These are phyloP conservation scores for Dyspetes luteomarginatus DNA, from an alignment of 2,888 invertebrate genomes.

Conservation along the genomic window DNA sequence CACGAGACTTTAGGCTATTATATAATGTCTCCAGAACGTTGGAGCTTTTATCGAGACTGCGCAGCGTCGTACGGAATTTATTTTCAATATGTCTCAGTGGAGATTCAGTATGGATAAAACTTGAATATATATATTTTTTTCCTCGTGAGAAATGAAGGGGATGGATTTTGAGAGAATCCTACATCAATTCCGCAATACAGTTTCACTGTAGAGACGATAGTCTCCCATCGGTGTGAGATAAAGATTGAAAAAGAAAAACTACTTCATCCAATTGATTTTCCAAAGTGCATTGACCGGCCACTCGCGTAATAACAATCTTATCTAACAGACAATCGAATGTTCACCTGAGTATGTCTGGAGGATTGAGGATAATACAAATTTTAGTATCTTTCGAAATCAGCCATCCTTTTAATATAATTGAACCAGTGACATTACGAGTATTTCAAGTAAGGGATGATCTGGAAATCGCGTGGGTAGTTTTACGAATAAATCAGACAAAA, in stretches of 20 bases:
- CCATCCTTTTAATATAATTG: not conserved
- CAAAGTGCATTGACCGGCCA: not conserved
- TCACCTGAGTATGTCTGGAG: not conserved
- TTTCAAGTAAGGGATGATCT: too few relatives aligned
- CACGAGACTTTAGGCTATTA: constrained; percentile 7
- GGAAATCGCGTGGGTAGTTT: too few relatives aligned
- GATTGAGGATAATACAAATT: not conserved
- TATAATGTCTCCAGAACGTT: not conserved
- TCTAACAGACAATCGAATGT: not conserved
- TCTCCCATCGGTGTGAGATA: not conserved
- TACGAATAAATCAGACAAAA: too few relatives aligned
- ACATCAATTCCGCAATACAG: not conserved
- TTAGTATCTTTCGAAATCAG: not conserved
- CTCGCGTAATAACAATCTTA: not conserved
- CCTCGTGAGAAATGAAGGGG: too few relatives aligned
- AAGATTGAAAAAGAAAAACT: too few relatives aligned
- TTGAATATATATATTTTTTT: too few relatives aligned
- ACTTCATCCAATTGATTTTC: not conserved
- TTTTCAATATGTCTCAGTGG: not conserved
- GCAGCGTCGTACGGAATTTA: not conserved
- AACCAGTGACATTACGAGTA: not conserved
- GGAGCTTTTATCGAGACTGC: not conserved
- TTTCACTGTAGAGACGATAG: too few relatives aligned
- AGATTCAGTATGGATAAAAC: too few relatives aligned
- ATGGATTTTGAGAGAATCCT: too few relatives aligned